A percentile compares a stretch with the other conserved stretches of the same genome.
Evolutionary conservation across 2,113 vertebrate genomes (phyloP).

Genomic region (Mustela lutreola): DNA sequence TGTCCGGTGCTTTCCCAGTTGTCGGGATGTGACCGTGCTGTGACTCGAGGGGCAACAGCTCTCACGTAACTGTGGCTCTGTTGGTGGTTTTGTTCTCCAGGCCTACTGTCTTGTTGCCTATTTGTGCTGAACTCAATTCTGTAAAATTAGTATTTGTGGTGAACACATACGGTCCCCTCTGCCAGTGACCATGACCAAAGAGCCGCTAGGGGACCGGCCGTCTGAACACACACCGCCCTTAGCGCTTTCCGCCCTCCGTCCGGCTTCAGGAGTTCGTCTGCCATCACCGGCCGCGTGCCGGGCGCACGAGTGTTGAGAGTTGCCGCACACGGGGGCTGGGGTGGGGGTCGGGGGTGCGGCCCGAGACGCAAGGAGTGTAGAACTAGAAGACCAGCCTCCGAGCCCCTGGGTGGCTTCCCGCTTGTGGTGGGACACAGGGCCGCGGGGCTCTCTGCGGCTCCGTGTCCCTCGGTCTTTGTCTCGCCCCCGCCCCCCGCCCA

Average conservation of each 20-base stretch:
- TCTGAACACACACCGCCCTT: background rate
- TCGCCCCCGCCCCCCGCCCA: no score
- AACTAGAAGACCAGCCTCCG: background rate
- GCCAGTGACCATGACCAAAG: background rate
- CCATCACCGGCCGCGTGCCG: accelerated
- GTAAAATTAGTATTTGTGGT: background rate
- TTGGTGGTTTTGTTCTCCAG: background rate
- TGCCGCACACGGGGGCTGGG: accelerated
- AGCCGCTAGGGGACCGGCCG: background rate
- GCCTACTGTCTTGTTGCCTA: accelerated
- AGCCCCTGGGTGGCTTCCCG: accelerated
- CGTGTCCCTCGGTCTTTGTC: no score
- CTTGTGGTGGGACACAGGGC: background rate
- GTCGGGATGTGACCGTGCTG: background rate
- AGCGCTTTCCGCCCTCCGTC: background rate
- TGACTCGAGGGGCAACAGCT: background rate
- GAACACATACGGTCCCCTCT: background rate
- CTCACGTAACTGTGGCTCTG: background rate
- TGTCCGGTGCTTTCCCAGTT: accelerated
- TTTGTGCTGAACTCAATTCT: background rate
- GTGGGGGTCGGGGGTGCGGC: accelerated
- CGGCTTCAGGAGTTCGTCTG: background rate
- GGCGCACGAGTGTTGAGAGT: accelerated
- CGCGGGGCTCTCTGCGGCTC: background rate
- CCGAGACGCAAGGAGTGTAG: accelerated